Evolutionary conservation across 2,797 vertebrate genomes (phyloP), one percentile per base, ranked within the genome.

Genomic region (Lagocephalus sceleratus): DNA sequence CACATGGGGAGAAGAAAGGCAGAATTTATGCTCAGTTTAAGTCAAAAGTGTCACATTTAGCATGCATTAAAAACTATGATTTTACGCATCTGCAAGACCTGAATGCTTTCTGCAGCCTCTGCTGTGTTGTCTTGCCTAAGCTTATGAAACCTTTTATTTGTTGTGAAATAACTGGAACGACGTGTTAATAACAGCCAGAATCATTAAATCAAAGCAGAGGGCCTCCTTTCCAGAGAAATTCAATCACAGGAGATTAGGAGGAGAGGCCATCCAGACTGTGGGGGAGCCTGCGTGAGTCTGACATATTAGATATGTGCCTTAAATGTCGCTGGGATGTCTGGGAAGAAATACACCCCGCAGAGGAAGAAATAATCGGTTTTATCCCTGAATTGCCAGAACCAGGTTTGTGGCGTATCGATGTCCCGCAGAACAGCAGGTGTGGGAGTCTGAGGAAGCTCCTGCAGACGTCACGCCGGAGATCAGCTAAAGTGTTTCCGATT

Each of bases 31-130:
- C 77, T 79, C 63, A 75, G 68, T 79, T 63, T 23, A 71, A 68
- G 71, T 81, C 82, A 79, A 71, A 76, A 79, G 76, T 74, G 65
- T 53, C 66, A 56, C 71, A 77, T 81, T 80, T 73, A 70, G 81
- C 76, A 78, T 60, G 71, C 22, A 17, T 35, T 35, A 14, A 14
- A 35, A 35, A 35, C 23, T 25, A 25, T 25, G 7, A 25, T 25
- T 25, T 25, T 7, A 25, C 7, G 23, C 23, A 25, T 25, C 2
- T 25, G 23, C 23, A 25, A 25, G 7, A 25, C 4, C 29, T 11
- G 29, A 32, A 32, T 14, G 32, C 14, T 35, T 35, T 14, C 32
- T 35, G 32, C 32, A 35, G 32, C 1, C 5, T 40, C 16, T 1
- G 39, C 39, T 40, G n/a, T 17, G 16, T 40, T 39, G 39, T 39